Evolutionary conservation across 1,140 invertebrate genomes (phyloP).

Genomic region (Ceratosolen solmsi): DNA sequence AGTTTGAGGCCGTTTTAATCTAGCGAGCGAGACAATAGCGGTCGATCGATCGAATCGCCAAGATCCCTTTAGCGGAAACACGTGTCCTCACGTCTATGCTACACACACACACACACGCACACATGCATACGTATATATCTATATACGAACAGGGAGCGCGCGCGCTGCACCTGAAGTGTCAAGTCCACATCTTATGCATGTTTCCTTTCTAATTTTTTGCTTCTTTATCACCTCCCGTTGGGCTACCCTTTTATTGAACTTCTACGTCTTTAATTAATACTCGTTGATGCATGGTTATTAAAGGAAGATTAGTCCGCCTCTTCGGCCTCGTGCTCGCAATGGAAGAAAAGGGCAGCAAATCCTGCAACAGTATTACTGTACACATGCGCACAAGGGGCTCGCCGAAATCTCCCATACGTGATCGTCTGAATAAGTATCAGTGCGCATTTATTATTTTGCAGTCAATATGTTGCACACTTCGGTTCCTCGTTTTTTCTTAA

Average conservation of each 20-base stretch:
- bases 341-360: not conserved
- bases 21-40: not conserved
- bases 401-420: not conserved
- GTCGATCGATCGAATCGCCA: conserved; percentile 13
- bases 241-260: not conserved
- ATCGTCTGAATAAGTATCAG: not conserved
- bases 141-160: not conserved
- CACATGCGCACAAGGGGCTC: conserved; percentile 27
- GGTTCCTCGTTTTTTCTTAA: not conserved
- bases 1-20: conserved; percentile 65
- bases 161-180: not conserved
- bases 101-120: conserved; percentile 44
- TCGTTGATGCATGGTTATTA: not conserved
- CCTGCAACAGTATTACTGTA: not conserved
- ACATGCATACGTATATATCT: conserved; percentile 21
- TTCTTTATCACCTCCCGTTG: not conserved
- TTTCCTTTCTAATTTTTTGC: not conserved
- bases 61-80: not conserved
- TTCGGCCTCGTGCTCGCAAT: not conserved
- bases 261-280: not conserved
- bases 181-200: conserved; percentile 12
- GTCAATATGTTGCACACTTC: conserved; percentile 19
- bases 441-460: conserved; percentile 56
- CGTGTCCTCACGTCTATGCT: not conserved
- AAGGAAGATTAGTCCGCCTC: not conserved